phyloP scores from a whole-genome alignment of 2,113 vertebrate genomes.

The Malurus melanocephalus region DNA sequence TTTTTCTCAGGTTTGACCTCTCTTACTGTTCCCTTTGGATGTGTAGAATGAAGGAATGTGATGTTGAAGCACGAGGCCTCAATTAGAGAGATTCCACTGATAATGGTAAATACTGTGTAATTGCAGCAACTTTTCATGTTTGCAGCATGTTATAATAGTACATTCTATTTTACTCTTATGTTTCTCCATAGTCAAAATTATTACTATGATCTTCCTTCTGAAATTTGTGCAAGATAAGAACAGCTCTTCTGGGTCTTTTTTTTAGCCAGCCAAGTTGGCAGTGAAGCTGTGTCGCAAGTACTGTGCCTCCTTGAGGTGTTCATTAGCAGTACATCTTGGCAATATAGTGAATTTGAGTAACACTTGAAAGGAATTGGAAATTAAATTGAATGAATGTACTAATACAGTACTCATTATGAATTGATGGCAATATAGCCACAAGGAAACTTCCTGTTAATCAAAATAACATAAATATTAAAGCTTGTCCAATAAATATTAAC shows the following conservation, averaged over 20 bases:
- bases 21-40: background rate
- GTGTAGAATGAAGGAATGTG: background rate
- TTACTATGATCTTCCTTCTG: background rate
- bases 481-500: background rate
- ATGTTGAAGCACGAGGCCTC: background rate
- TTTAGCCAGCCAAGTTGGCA: background rate
- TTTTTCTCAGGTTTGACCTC: background rate
- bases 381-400: background rate
- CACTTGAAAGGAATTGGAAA: background rate
- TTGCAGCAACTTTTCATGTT: background rate
- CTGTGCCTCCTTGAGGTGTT: background rate
- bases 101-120: background rate
- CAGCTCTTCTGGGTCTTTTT: background rate
- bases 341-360: background rate
- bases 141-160: background rate
- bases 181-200: background rate
- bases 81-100: background rate
- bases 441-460: background rate
- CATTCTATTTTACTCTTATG: background rate
- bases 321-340: background rate
- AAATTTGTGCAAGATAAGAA: background rate
- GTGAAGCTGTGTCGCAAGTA: background rate
- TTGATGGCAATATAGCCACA: background rate
- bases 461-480: background rate
- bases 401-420: background rate